These are phyloP conservation scores for Dryocosmus kuriphilus DNA, from an alignment of 2,888 invertebrate species.

Conservation along the genomic window DNA sequence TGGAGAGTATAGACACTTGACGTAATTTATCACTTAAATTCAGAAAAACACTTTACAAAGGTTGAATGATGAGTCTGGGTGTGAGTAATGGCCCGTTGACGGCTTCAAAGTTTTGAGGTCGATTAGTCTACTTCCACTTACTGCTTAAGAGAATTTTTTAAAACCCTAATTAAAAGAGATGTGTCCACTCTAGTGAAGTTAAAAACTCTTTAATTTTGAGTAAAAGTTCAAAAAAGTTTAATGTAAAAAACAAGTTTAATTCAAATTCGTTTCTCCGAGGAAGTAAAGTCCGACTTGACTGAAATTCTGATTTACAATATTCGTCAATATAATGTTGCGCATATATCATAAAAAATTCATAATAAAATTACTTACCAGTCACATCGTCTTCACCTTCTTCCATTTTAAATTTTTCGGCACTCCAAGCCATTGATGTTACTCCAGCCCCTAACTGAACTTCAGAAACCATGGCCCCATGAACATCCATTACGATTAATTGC, in stretches of 20 bases:
- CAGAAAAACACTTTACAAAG: conserved; percentile 1
- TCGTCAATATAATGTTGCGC: not conserved
- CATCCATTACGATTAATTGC: conserved; percentile 97
- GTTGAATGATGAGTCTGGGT: conserved; percentile 20
- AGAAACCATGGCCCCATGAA: conserved; percentile 96
- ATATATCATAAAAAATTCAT: not conserved
- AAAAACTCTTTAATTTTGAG: not conserved
- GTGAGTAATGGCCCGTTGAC: conserved; percentile 30
- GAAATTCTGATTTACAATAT: not conserved
- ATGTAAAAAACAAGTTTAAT: no score
- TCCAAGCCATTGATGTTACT: conserved; percentile 96
- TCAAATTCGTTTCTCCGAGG: not conserved
- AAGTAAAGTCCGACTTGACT: no score
- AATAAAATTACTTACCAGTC: conserved; percentile 60
- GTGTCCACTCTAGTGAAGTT: not conserved
- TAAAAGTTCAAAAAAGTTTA: not conserved
- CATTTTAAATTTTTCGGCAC: conserved; percentile 98
- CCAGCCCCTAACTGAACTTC: conserved; percentile 83
- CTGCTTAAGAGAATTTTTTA: not conserved
- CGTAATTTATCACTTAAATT: conserved; percentile 20
- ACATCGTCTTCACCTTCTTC: conserved; percentile 91
- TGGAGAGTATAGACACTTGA: not conserved
- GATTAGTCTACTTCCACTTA: conserved; percentile 7
- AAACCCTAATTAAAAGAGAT: conserved; percentile 9
- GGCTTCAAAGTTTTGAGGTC: conserved; percentile 30